Conservation (phyloP, 2,113 vertebrate species). For the Fulica atra region DNA sequence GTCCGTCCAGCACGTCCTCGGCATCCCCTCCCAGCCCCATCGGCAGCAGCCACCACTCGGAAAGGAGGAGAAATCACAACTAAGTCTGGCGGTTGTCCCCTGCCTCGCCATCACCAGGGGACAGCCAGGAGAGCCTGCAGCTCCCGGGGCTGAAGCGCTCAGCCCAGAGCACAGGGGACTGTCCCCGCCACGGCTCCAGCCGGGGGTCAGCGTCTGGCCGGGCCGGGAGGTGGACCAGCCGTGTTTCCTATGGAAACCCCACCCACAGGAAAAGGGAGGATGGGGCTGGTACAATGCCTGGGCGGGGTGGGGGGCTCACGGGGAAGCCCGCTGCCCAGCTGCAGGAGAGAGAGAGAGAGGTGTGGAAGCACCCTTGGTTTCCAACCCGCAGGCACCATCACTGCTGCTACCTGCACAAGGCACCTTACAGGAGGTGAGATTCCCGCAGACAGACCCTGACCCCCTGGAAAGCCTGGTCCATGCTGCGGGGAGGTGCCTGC, state of each 20-base stretch:
- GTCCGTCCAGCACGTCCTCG: not conserved
- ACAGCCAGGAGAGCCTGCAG: not conserved
- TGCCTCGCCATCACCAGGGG: not conserved
- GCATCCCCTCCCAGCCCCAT: not conserved
- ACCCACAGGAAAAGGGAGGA: slow-evolving; percentile 86
- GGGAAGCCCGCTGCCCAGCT: not conserved
- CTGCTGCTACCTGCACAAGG: not conserved
- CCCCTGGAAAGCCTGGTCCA: rapidly evolving
- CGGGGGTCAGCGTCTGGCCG: slow-evolving; percentile 30
- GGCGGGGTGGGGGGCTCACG: not conserved
- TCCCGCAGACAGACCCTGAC: not conserved
- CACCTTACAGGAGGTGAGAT: rapidly evolving
- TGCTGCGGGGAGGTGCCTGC: not conserved
- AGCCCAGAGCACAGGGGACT: not conserved
- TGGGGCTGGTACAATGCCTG: slow-evolving; percentile 48
- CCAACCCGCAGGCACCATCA: not conserved
- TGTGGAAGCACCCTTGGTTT: not conserved
- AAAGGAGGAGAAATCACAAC: not conserved
- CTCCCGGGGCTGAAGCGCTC: not conserved
- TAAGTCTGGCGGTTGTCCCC: not conserved
- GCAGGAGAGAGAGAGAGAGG: not conserved
- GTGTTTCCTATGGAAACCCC: slow-evolving; percentile 83
- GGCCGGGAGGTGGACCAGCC: slow-evolving; percentile 63
- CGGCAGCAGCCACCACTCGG: not conserved
- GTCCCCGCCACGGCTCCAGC: slow-evolving; percentile 3